Evolutionary conservation across 1,140 invertebrate genomes (phyloP).

Genomic region (Aphaenogaster floridana): DNA sequence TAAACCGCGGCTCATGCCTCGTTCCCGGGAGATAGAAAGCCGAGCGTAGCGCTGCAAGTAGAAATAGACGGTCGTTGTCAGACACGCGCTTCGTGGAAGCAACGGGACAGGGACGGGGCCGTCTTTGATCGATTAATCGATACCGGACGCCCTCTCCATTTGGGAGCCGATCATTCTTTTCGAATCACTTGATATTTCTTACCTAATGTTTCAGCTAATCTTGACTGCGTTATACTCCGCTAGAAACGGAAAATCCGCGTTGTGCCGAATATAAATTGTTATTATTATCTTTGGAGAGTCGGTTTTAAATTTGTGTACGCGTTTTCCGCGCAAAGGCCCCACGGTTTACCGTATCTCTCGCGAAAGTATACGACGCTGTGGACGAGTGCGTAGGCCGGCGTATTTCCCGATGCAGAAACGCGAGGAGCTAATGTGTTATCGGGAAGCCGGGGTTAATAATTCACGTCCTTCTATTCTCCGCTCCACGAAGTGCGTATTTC

Average conservation of each 20-base stretch:
- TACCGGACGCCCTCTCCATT: neutral
- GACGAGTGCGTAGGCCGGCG: neutral
- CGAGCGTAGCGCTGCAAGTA: constrained; percentile 57
- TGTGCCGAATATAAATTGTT: constrained; percentile 12
- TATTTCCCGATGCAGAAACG: constrained; percentile 9
- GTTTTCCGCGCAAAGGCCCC: neutral
- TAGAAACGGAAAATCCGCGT: neutral
- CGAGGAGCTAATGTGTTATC: constrained; percentile 14
- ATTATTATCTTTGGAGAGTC: constrained; percentile 29
- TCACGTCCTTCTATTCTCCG: neutral
- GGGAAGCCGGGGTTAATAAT: constrained; percentile 36
- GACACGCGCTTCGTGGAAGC: constrained; percentile 38
- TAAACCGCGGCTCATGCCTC: constrained; percentile 46
- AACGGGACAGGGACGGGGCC: neutral
- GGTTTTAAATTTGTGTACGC: neutral
- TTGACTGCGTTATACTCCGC: neutral
- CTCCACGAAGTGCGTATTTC: neutral
- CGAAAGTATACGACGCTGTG: neutral
- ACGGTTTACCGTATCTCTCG: constrained; percentile 1
- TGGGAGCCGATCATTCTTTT: neutral
- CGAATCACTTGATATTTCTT: neutral
- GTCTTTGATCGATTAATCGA: constrained; percentile 55
- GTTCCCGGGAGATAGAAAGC: constrained; percentile 56
- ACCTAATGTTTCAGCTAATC: neutral
- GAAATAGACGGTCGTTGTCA: constrained; percentile 58